phyloP scores from a whole-genome alignment of 1,140 invertebrate genomes.

The Zaprionus ghesquierei region DNA sequence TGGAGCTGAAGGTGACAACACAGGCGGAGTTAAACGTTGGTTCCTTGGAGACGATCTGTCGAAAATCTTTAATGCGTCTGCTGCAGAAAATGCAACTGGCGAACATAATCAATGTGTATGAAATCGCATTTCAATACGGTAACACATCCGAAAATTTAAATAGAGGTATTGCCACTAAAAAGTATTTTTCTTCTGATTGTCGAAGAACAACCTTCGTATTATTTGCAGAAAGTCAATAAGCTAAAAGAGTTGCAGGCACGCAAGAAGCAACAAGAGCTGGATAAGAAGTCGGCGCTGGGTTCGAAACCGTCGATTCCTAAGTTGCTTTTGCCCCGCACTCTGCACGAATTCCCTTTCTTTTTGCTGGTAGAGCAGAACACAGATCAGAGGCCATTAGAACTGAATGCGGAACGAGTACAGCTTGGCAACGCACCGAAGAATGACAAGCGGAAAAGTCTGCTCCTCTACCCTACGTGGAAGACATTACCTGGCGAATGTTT shows the following conservation, averaged over 20 bases:
- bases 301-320: constrained; percentile 84
- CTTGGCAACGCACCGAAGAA: constrained; percentile 82
- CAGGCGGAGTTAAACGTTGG: constrained; percentile 40
- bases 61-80: constrained; percentile 62
- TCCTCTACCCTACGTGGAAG: constrained; percentile 82
- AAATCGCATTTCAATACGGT: constrained; percentile 58
- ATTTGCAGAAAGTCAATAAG: constrained; percentile 2
- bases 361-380: constrained; percentile 85
- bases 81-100: constrained; percentile 43
- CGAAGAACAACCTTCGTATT: constrained; percentile 45
- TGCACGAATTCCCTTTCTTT: constrained; percentile 89
- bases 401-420: constrained; percentile 81
- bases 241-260: constrained; percentile 20
- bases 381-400: constrained; percentile 68
- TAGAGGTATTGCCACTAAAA: constrained; percentile 62
- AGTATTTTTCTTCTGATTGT: constrained; percentile 51
- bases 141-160: constrained; percentile 69
- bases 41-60: constrained; percentile 54
- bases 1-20: constrained; percentile 27
- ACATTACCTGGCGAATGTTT: constrained; percentile 89
- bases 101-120: constrained; percentile 53
- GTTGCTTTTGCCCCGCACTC: constrained; percentile 86
- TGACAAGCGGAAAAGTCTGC: constrained; percentile 80
- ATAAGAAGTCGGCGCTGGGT: neutral
- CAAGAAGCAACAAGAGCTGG: neutral